phyloP scores from a whole-genome alignment of 2,113 vertebrate genomes.

The Coptodon bakossiorum region DNA sequence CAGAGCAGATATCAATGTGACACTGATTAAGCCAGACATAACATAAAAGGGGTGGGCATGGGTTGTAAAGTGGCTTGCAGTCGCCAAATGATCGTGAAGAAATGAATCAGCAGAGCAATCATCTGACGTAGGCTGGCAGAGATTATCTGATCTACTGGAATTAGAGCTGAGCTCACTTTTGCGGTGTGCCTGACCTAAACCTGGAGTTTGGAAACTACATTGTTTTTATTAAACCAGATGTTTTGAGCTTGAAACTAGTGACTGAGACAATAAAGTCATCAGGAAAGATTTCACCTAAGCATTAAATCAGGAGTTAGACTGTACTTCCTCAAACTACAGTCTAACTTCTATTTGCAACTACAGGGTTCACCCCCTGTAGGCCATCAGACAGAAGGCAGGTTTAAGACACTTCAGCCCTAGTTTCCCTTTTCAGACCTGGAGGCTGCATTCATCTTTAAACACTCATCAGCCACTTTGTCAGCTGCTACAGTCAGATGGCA shows the following conservation, averaged over 20 bases:
- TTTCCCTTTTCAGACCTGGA: neutral
- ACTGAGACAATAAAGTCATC: neutral
- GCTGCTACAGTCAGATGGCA: neutral
- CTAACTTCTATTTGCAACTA: neutral
- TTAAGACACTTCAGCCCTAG: neutral
- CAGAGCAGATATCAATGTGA: neutral
- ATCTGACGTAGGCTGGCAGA: neutral
- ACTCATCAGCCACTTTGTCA: neutral
- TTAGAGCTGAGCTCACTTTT: neutral
- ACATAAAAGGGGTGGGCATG: neutral
- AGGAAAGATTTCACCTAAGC: neutral
- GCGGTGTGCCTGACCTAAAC: neutral
- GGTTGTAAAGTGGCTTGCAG: neutral
- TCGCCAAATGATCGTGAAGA: neutral
- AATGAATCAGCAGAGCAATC: neutral
- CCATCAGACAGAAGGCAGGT: neutral
- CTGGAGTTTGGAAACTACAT: neutral
- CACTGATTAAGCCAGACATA: neutral
- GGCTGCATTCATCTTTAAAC: neutral
- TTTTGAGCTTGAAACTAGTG: neutral
- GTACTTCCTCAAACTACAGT: neutral
- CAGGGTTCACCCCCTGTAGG: neutral
- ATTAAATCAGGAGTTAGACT: neutral
- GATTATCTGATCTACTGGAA: neutral
- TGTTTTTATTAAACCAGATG: neutral